phyloP scores from a whole-genome alignment of 1,140 invertebrate genomes.

The Temnothorax curvispinosus region DNA sequence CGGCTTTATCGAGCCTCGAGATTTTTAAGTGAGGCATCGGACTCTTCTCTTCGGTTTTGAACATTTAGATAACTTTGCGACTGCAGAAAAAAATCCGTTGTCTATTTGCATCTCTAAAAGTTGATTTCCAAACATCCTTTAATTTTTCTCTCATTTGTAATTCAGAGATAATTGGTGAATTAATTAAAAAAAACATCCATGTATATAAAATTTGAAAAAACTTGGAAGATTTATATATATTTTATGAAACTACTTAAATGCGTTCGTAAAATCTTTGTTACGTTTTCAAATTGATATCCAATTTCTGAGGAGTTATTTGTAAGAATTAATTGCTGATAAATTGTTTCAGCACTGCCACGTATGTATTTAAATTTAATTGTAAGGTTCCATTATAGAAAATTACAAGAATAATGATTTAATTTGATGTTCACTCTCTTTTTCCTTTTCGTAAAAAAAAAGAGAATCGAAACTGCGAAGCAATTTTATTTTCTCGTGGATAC shows the following conservation, averaged over 20 bases:
- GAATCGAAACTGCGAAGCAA: background rate
- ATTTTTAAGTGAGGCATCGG: background rate
- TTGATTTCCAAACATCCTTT: background rate
- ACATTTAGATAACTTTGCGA: background rate
- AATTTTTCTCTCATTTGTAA: background rate
- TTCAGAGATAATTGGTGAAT: background rate
- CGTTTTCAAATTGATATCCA: background rate
- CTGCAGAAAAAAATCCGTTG: background rate
- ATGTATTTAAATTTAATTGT: background rate
- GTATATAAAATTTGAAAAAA: background rate
- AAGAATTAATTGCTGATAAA: background rate
- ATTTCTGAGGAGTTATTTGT: background rate
- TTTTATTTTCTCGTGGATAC: background rate
- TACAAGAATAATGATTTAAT: background rate
- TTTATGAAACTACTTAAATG: background rate
- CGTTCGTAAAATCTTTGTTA: background rate
- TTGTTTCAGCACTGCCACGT: background rate
- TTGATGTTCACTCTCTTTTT: background rate
- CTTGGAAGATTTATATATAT: background rate
- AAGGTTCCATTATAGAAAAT: background rate
- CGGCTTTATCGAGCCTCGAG: background rate
- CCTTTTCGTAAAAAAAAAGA: background rate
- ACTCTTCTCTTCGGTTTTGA: background rate
- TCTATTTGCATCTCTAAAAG: background rate
- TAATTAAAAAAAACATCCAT: background rate